Evolutionary conservation across 37 sponge, comb jelly and placozoan genomes (phyloP).

Genomic region (Agelas oroides): DNA sequence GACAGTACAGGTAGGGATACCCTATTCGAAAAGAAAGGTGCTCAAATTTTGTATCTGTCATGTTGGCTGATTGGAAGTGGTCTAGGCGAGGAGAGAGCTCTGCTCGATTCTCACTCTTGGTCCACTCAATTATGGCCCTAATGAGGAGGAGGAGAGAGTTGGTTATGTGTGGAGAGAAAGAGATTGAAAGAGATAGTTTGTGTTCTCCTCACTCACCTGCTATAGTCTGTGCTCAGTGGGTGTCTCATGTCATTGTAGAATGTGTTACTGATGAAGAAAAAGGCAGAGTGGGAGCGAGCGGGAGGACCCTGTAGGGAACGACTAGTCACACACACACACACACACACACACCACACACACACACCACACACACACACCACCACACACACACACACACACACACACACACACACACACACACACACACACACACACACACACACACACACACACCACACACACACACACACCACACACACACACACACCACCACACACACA

Average conservation of each 20-base stretch:
- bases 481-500: conserved; percentile 1
- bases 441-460: no score
- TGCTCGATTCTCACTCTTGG: neutral
- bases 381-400: conserved; percentile 9
- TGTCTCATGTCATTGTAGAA: conserved; percentile 86
- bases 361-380: conserved; percentile 6
- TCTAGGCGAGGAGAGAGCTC: conserved; percentile 15
- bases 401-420: no score
- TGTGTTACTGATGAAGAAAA: conserved; percentile 86
- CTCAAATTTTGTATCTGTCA: conserved; percentile 60
- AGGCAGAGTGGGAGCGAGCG: conserved; percentile 54
- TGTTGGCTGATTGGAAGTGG: conserved; percentile 24
- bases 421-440: no score
- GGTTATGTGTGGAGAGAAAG: no score
- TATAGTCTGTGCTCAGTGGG: conserved; percentile 48
- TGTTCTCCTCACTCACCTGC: conserved; percentile 33
- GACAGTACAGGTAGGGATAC: conserved; percentile 92
- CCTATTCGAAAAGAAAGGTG: conserved; percentile 80
- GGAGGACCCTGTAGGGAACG: neutral
- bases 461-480: no score
- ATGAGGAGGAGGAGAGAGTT: no score
- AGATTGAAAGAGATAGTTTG: no score
- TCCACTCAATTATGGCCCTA: conserved; percentile 63
- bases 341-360: neutral
- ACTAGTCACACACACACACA: neutral